phyloP scores from a whole-genome alignment of 2,797 vertebrate genomes.

The Neosilurus mollespiculum region DNA sequence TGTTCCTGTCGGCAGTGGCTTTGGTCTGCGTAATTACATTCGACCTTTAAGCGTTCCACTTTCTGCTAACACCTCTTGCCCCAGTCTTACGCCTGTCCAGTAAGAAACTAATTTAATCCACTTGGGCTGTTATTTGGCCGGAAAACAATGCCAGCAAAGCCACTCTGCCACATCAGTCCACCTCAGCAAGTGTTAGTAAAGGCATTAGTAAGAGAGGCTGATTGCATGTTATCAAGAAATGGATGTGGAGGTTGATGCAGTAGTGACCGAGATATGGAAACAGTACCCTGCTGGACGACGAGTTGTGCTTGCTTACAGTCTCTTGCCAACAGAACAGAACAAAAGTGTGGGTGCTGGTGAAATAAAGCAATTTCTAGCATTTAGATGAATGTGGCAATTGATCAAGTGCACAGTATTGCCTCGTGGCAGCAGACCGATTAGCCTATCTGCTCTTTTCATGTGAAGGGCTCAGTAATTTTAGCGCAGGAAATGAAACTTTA shows the following conservation, averaged over 20 bases:
- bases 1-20: constrained; percentile 47
- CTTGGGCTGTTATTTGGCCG: constrained; percentile 55
- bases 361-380: constrained; percentile 32
- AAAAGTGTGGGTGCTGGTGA: constrained; percentile 13
- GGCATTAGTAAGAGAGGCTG: constrained; percentile 11
- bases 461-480: not conserved
- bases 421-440: constrained; percentile 9
- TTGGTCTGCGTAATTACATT: constrained; percentile 68
- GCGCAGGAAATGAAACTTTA: not conserved
- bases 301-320: constrained; percentile 16
- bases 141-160: constrained; percentile 48
- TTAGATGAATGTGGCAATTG: constrained; percentile 14
- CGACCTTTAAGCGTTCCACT: constrained; percentile 67
- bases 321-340: constrained; percentile 12
- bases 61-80: constrained; percentile 61
- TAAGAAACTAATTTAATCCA: constrained; percentile 62
- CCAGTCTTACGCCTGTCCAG: constrained; percentile 45
- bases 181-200: constrained; percentile 29
- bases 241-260: constrained; percentile 42
- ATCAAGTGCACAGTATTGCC: constrained; percentile 4
- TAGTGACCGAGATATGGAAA: constrained; percentile 9
- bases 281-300: constrained; percentile 8
- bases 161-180: constrained; percentile 59
- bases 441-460: not conserved
- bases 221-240: constrained; percentile 47